phyloP scores from a whole-genome alignment of 2,888 invertebrate species.

The Ochropacha duplaris region DNA sequence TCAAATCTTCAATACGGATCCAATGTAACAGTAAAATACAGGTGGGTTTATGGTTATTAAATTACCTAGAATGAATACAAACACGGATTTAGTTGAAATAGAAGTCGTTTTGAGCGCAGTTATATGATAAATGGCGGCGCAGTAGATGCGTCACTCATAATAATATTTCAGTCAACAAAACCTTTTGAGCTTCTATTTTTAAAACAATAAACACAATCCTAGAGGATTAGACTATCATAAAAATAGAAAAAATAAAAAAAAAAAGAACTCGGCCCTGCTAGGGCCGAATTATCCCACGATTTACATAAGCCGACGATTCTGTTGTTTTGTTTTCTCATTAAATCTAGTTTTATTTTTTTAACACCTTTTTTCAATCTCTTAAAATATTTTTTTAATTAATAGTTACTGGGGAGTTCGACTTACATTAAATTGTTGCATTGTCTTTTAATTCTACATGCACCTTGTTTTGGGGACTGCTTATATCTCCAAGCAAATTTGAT shows the following conservation, averaged over 20 bases:
- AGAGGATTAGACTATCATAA: background rate
- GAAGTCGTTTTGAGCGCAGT: background rate
- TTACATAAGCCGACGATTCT: background rate
- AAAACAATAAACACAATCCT: background rate
- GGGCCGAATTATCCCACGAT: background rate
- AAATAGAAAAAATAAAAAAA: background rate
- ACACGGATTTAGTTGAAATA: background rate
- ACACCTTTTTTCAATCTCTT: background rate
- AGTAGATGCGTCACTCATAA: background rate
- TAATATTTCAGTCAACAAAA: background rate
- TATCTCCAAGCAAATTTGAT: too few relatives aligned
- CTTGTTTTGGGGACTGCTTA: too few relatives aligned
- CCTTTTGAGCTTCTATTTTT: background rate
- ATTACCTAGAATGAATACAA: background rate
- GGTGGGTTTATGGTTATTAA: conserved; percentile 8
- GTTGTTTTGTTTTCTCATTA: background rate
- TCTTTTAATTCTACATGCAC: background rate
- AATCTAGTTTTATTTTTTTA: background rate
- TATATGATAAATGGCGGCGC: background rate
- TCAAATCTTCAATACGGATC: conserved; percentile 27
- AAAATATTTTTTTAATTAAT: background rate
- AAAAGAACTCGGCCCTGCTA: background rate
- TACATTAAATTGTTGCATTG: background rate
- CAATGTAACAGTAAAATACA: conserved; percentile 26
- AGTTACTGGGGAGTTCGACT: background rate